Conservation (phyloP, 2,888 invertebrate genomes). For the Trachelus tabidus region DNA sequence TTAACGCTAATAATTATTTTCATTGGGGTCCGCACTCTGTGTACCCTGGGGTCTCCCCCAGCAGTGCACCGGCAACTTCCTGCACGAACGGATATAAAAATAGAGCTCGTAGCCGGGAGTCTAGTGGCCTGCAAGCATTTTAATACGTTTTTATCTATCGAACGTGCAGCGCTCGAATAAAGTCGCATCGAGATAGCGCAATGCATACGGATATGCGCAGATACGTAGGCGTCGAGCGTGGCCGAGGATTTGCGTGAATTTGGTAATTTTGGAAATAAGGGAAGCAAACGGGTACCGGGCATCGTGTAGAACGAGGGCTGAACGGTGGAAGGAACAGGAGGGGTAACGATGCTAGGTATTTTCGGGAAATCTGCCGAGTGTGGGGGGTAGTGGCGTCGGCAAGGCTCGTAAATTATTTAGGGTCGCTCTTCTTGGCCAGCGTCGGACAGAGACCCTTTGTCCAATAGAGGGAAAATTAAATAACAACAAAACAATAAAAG, state of each 20-base stretch:
- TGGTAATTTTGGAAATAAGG: too few relatives aligned
- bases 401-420: constrained; percentile 62
- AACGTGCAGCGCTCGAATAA: too few relatives aligned
- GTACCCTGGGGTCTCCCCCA: constrained; percentile 46
- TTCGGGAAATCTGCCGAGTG: constrained; percentile 18
- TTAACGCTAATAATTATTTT: constrained; percentile 66
- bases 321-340: too few relatives aligned
- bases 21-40: constrained; percentile 49
- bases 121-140: constrained; percentile 13
- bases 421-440: constrained; percentile 28
- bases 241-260: too few relatives aligned
- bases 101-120: constrained; percentile 50
- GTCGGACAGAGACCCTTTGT: constrained; percentile 17
- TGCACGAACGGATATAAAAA: constrained; percentile 65
- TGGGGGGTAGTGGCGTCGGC: neutral
- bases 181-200: too few relatives aligned
- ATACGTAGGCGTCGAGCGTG: too few relatives aligned
- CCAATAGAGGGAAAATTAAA: constrained; percentile 60
- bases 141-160: neutral
- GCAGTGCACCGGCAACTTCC: constrained; percentile 56
- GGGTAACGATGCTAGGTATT: constrained; percentile 14
- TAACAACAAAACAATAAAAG: constrained; percentile 67
- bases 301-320: too few relatives aligned
- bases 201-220: too few relatives aligned
- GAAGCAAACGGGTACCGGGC: too few relatives aligned